These are phyloP conservation scores for Melanerpes aurifrons DNA, from an alignment of 2,113 vertebrate genomes.

Conservation along the genomic window DNA sequence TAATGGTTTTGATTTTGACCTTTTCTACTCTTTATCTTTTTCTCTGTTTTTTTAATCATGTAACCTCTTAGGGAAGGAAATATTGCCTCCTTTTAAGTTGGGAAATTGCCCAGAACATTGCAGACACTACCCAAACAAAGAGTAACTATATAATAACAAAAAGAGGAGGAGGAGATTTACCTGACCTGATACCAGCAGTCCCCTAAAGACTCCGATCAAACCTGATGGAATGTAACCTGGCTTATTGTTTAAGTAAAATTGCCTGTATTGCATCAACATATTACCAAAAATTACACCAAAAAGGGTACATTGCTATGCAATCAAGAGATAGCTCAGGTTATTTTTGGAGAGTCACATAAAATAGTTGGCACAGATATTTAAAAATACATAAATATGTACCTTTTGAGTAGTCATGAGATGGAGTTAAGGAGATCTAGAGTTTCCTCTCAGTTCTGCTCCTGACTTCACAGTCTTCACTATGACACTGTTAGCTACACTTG, in stretches of 20 bases:
- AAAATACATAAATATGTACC: neutral
- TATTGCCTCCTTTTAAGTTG: conserved; percentile 70
- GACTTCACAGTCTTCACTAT: neutral
- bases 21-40: conserved; percentile 46
- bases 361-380: neutral
- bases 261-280: neutral
- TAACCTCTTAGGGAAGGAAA: conserved; percentile 69
- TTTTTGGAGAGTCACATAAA: neutral
- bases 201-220: neutral
- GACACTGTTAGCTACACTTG: neutral
- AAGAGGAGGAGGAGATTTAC: conserved; percentile 32
- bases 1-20: conserved; percentile 29
- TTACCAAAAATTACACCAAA: neutral
- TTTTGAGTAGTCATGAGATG: neutral
- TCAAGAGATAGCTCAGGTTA: neutral
- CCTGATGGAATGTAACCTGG: neutral
- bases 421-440: neutral
- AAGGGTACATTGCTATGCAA: neutral
- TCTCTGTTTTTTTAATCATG: conserved; percentile 45
- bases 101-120: conserved; percentile 69
- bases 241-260: conserved; percentile 1
- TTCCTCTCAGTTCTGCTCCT: neutral
- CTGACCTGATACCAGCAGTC: conserved; percentile 24
- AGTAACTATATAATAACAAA: conserved; percentile 59
- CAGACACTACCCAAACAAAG: conserved; percentile 59